phyloP scores from a whole-genome alignment of 2,888 invertebrate species.

The Lydus trimaculatus region DNA sequence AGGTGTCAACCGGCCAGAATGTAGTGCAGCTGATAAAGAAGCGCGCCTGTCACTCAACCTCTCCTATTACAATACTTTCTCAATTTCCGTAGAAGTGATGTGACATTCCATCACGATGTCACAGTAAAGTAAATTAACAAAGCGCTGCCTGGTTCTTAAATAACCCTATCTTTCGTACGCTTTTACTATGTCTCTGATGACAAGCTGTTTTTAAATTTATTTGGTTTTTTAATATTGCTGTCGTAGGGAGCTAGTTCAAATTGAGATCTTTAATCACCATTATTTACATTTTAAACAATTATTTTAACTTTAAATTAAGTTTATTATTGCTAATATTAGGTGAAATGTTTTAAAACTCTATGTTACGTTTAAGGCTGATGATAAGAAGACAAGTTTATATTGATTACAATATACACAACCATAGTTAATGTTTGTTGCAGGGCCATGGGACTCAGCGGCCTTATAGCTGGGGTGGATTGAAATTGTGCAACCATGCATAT shows the following conservation, averaged over 20 bases:
- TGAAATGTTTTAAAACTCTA: slow-evolving; percentile 44
- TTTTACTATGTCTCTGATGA: slow-evolving; percentile 31
- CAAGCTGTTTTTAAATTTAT: slow-evolving; percentile 34
- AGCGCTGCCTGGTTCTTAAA: slow-evolving; percentile 57
- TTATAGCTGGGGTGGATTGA: slow-evolving; percentile 58
- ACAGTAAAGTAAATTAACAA: slow-evolving; percentile 61
- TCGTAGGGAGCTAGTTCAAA: slow-evolving; percentile 17
- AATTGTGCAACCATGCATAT: slow-evolving; percentile 56
- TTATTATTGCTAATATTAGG: not conserved
- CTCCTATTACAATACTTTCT: slow-evolving; percentile 60
- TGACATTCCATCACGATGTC: slow-evolving; percentile 60
- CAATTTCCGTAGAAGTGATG: slow-evolving; percentile 60
- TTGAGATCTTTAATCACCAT: slow-evolving; percentile 28
- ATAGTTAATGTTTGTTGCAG: slow-evolving; percentile 53
- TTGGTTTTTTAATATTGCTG: slow-evolving; percentile 25
- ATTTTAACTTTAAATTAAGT: not conserved
- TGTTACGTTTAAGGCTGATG: slow-evolving; percentile 57
- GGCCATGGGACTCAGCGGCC: slow-evolving; percentile 56
- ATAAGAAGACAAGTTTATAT: slow-evolving; percentile 48
- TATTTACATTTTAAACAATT: slow-evolving; percentile 13
- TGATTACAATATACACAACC: slow-evolving; percentile 30
- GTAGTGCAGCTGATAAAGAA: slow-evolving; percentile 60
- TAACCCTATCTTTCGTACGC: slow-evolving; percentile 53
- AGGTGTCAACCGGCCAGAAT: slow-evolving; percentile 55
- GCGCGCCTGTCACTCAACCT: slow-evolving; percentile 59